A percentile compares a stretch with the other conserved stretches of the same genome.
These are phyloP conservation scores for Atta colombica DNA, from an alignment of 1,140 invertebrate genomes.

Conservation along the genomic window DNA sequence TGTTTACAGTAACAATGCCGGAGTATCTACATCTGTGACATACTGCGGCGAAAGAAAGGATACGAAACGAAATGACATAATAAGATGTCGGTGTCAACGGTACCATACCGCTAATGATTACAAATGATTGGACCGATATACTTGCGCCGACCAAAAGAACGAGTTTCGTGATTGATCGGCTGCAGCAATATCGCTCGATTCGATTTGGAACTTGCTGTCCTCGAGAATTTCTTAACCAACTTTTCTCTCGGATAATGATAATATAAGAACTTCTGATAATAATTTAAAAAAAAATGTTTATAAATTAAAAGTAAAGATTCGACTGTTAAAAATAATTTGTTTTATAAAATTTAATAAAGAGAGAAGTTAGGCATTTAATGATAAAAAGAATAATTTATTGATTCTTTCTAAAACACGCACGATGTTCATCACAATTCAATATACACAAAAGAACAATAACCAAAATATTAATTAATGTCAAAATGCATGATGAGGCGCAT, in stretches of 20 bases:
- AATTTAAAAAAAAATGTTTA: conserved; percentile 6
- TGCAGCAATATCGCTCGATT: conserved; percentile 70
- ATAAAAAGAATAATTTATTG: not conserved
- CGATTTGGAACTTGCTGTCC: conserved; percentile 67
- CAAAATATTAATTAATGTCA: conserved; percentile 33
- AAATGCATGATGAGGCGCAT: not conserved
- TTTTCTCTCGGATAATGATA: conserved; percentile 17
- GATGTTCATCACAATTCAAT: conserved; percentile 5
- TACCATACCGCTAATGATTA: conserved; percentile 81
- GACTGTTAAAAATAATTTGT: not conserved
- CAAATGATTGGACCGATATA: conserved; percentile 76
- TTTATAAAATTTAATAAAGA: not conserved
- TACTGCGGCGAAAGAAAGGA: conserved; percentile 50
- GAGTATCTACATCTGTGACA: conserved; percentile 22
- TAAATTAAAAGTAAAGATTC: not conserved
- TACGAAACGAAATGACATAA: conserved; percentile 79
- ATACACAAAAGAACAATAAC: conserved; percentile 9
- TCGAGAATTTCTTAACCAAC: conserved; percentile 46
- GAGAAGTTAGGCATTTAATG: not conserved
- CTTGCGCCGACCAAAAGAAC: conserved; percentile 68
- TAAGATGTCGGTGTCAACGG: conserved; percentile 78
- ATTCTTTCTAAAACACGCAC: not conserved
- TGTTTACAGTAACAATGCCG: conserved; percentile 31
- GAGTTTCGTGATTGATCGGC: conserved; percentile 72
- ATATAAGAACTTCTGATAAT: not conserved